Base-by-base conservation (phyloP, 30 jellyfish, hydroid and myxozoan genomes). In the Chrysaora quinquecirrha region DNA sequence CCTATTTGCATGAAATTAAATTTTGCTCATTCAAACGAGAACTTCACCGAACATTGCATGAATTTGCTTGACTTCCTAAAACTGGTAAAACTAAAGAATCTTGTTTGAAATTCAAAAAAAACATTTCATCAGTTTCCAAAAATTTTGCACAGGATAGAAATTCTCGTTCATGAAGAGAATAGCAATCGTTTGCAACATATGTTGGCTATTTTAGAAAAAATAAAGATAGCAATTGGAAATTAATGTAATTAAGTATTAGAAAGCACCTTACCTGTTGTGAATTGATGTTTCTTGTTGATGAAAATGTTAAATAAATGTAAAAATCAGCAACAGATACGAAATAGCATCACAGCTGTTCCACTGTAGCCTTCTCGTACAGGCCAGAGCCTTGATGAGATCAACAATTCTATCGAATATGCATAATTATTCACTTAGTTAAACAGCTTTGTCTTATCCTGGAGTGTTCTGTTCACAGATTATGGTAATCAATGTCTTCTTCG, bases 401-500 rank as follows among this genome's bases (percentile, higher is more conserved):
- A 29, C 35, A 20, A 52, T 19, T 31, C 31, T 47, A 29, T 75
- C 69, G 34, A 52, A 67, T 82, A 82, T 82, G 92, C 85, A 82
- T 82, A 82, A 82, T 82, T 82, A 82, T 70, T 48, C 92, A 69
- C 86, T 67, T 33, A 21, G 48, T 7, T 82, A 74, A 69, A 32
- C 92, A 80, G 85, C 79, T 48, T 82, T 82, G 92, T 82, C 92
- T 82, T 60, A 7, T 48, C 82, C 83, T 74, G 85, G 82, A 82
- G 80, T 69, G 92, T 73, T 27, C 79, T 46, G 80, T 52, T 67
- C 73, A 28, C 63, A 48, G 92, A 82, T 82, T 82, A 82, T 82
- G 92, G 82, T 16, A 82, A 82, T 82, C 28, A 1, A 62, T 24
- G 34, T 48, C 63, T 72, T 30, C 66, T 32, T 80, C 69, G 88